A percentile compares a stretch with the other conserved stretches of the same genome.
Evolutionary conservation across 2,113 vertebrate species (phyloP).

Genomic region (Clarias magur): DNA sequence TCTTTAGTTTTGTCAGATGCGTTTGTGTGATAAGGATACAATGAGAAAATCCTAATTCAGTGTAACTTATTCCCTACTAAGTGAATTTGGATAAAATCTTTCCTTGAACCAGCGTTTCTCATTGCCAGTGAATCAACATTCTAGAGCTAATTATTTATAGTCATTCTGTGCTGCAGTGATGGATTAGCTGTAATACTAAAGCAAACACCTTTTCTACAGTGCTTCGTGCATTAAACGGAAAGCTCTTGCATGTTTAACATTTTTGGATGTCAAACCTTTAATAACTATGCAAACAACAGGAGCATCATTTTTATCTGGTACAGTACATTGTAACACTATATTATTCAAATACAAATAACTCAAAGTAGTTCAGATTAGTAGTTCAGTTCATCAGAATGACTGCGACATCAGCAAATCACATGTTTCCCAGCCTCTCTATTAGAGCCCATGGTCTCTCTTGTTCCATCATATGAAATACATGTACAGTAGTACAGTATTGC

Average conservation of each 20-base stretch:
- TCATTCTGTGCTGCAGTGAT: not conserved
- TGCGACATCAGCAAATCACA: not conserved
- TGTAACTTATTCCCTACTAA: not conserved
- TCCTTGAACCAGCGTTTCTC: not conserved
- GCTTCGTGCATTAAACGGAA: not conserved
- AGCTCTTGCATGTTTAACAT: not conserved
- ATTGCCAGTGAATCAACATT: conserved; percentile 1
- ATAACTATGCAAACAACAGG: not conserved
- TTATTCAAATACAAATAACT: not conserved
- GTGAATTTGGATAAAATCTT: not conserved
- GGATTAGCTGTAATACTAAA: conserved; percentile 5
- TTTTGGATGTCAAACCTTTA: not conserved
- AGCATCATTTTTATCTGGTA: not conserved
- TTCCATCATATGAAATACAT: not conserved
- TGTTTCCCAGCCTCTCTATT: not conserved
- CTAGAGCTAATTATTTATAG: not conserved
- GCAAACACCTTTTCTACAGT: not conserved
- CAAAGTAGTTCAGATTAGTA: not conserved
- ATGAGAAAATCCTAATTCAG: not conserved
- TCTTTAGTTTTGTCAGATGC: not conserved
- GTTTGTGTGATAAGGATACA: not conserved
- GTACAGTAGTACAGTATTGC: not conserved
- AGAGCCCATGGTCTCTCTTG: not conserved
- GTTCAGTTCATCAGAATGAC: not conserved
- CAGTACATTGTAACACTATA: not conserved